Percentiles rank a stretch among this genome's conserved stretches.
These are phyloP conservation scores for Cotesia congregata DNA, from an alignment of 2,888 invertebrate genomes.

Conservation along the genomic window DNA sequence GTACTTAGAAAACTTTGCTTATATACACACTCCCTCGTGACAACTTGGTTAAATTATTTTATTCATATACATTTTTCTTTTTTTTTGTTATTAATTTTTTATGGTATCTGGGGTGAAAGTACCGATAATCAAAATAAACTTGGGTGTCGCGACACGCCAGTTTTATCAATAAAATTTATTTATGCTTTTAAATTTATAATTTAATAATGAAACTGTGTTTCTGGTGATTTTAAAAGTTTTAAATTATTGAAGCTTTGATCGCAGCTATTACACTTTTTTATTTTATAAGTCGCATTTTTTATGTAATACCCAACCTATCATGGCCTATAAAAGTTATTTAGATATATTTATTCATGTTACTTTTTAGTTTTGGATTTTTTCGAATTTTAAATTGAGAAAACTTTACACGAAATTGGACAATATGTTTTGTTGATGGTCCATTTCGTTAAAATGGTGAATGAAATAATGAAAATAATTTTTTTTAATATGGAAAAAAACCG, in stretches of 20 bases:
- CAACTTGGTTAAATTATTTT: slow-evolving; percentile 37
- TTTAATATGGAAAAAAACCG: no score
- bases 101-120: background rate
- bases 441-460: no score
- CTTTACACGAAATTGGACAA: no score
- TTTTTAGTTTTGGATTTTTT: no score
- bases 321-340: no score
- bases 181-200: background rate
- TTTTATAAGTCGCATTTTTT: background rate
- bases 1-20: slow-evolving; percentile 44
- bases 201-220: background rate
- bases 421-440: no score
- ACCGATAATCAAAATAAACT: slow-evolving; percentile 1
- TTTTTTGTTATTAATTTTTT: slow-evolving; percentile 10
- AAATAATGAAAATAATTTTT: no score
- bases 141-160: background rate
- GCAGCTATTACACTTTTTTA: background rate
- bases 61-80: slow-evolving; percentile 34
- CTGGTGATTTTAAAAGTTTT: background rate
- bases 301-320: no score
- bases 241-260: background rate
- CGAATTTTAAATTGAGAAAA: no score
- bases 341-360: no score
- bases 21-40: slow-evolving; percentile 29
- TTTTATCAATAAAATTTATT: slow-evolving; percentile 1